Base-by-base conservation (phyloP, 53 echinoderm and acorn worm genomes). In the Henricia sp. region DNA sequence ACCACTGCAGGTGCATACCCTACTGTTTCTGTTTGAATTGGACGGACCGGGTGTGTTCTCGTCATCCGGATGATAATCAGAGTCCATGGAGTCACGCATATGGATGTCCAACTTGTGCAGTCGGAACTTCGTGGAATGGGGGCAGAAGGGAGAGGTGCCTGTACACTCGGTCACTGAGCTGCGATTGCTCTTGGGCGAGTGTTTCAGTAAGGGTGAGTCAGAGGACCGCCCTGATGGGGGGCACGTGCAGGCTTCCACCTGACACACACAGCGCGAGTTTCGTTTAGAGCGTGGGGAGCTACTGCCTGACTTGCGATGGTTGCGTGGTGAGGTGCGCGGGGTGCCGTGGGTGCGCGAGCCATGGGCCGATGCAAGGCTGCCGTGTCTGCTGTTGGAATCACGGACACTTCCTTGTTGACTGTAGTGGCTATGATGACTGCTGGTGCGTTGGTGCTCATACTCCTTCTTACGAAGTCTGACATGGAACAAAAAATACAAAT, bases 131-230 rank as follows among this genome's bases (percentile, higher is more conserved):
- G 16, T 89, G 56, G 90, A 88, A 87, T 90, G 92, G 27, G 89
- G 89, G 50, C 95, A 95, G 76, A 88, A 95, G 0, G 95, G 95
- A 1, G 95, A 95, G 9, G 88, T 92, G 3, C 95, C 95, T 1
- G 95, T 85, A 51, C 95, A 95, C 41, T 92, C 92, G 1, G 90
- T 64, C 37, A 67, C 48, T 0, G 92, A 83, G 27, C 74, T 68
- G 4, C 71, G 57, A 23, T 59, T 64, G 41, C 63, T 73, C 76
- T 86, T 67, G n/a, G 89, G 89, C 38, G 92, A 89, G 21, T 77
- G 85, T 43, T 51, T 71, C 0, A 78, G 63, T 9, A 76, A 57
- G 1, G 89, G 85, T 16, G 89, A 72, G 37, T 84, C 91, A 34
- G 82, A 86, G 0, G 92, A 57, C 55, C 73, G 34, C 59, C 82